phyloP scores from a whole-genome alignment of 1,140 invertebrate species.

The Diabrotica virgifera region DNA sequence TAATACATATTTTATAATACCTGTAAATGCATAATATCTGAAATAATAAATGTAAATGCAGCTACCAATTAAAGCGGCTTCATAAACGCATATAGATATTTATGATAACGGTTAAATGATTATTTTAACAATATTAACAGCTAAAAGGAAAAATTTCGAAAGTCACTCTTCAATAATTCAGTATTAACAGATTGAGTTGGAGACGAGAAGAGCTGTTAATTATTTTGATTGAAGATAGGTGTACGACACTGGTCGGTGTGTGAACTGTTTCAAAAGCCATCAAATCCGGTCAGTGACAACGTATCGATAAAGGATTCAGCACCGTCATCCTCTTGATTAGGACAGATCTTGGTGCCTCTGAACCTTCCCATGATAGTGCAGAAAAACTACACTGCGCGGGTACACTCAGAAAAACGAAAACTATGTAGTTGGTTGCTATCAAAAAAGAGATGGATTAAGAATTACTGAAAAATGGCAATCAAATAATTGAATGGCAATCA shows the following conservation, averaged over 20 bases:
- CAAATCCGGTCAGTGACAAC: conserved; percentile 32
- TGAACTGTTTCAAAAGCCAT: conserved; percentile 11
- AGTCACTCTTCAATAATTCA: conserved; percentile 2
- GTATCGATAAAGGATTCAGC: conserved; percentile 37
- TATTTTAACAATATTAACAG: no score
- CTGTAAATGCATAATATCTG: no score
- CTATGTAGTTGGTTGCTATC: no score
- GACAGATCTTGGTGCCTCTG: conserved; percentile 36
- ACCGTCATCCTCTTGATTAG: conserved; percentile 37
- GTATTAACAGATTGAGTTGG: not conserved
- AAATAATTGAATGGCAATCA: no score
- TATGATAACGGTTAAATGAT: no score
- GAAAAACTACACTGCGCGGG: conserved; percentile 13
- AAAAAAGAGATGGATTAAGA: no score
- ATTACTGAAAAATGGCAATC: no score
- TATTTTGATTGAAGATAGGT: not conserved
- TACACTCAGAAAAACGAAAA: not conserved
- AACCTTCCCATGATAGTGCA: conserved; percentile 31
- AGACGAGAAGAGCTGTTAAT: not conserved
- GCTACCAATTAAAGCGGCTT: no score
- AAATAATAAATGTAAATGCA: no score
- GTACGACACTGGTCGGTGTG: not conserved
- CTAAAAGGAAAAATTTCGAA: not conserved
- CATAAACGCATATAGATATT: no score
- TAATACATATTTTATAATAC: no score